phyloP scores from a whole-genome alignment of 2,113 vertebrate species.

The Pterocles orientalis region DNA sequence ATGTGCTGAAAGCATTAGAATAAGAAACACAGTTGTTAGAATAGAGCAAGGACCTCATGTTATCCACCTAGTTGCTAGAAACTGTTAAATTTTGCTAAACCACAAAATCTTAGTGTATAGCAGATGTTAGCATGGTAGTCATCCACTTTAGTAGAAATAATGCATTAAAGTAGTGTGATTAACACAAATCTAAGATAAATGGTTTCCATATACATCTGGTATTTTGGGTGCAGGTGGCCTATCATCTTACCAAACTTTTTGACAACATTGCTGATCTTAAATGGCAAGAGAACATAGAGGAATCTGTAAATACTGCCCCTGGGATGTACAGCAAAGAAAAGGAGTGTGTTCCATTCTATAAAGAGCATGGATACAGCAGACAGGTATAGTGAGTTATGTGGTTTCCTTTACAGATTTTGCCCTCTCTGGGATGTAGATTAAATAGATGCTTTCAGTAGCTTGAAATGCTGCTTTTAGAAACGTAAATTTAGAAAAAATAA shows the following conservation, averaged over 20 bases:
- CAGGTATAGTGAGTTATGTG: conserved; percentile 66
- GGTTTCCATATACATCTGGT: not conserved
- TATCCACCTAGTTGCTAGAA: not conserved
- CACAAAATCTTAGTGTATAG: not conserved
- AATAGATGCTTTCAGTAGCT: not conserved
- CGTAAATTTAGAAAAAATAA: not conserved
- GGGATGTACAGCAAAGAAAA: conserved; percentile 85
- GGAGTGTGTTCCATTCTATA: conserved; percentile 76
- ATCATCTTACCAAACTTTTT: conserved; percentile 81
- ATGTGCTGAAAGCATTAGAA: not conserved
- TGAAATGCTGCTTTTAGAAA: not conserved
- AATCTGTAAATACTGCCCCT: conserved; percentile 56
- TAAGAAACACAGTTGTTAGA: not conserved
- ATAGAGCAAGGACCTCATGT: not conserved
- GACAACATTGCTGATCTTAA: conserved; percentile 79
- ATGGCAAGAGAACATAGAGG: conserved; percentile 67
- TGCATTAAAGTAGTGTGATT: not conserved
- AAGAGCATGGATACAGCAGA: conserved; percentile 68
- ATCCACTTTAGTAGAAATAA: not conserved
- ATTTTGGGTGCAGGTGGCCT: conserved; percentile 71
- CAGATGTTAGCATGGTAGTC: not conserved
- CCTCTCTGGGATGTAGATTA: not conserved
- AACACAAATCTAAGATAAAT: not conserved
- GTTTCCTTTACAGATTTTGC: not conserved
- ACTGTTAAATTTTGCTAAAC: not conserved